phyloP scores from a whole-genome alignment of 1,140 invertebrate species.

The Drosophila nigrodunni region DNA sequence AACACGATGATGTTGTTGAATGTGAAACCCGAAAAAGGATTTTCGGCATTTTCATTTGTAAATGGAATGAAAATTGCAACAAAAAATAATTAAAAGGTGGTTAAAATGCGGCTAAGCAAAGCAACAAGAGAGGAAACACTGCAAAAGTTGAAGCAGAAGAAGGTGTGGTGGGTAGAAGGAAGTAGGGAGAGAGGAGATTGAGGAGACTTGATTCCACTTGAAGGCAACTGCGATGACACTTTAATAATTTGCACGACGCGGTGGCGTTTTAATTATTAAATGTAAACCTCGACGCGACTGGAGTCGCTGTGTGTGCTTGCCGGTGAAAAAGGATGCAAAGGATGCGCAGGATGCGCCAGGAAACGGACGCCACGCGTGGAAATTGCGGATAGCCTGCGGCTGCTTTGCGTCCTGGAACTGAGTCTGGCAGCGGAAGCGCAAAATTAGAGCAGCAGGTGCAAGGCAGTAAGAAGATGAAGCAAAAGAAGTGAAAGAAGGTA shows the following conservation, averaged over 20 bases:
- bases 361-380: conserved; percentile 73
- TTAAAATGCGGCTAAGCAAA: conserved; percentile 61
- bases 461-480: not conserved
- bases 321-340: conserved; percentile 24
- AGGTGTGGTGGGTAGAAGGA: not conserved
- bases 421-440: conserved; percentile 54
- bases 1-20: too few species aligned
- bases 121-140: conserved; percentile 3
- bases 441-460: conserved; percentile 68
- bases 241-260: conserved; percentile 78
- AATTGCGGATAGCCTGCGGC: conserved; percentile 65
- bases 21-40: conserved; percentile 15
- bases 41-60: conserved; percentile 51
- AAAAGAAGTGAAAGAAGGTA: not conserved
- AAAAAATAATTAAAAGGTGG: conserved; percentile 77
- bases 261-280: conserved; percentile 84
- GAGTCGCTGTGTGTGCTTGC: not conserved
- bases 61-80: conserved; percentile 28
- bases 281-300: conserved; percentile 44
- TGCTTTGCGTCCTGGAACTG: conserved; percentile 22
- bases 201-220: conserved; percentile 16
- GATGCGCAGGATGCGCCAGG: conserved; percentile 38
- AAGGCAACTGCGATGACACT: conserved; percentile 67
- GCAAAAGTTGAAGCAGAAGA: not conserved
- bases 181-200: not conserved